phyloP scores from a whole-genome alignment of 2,888 invertebrate species.

The Schizotus pectinicornis region DNA sequence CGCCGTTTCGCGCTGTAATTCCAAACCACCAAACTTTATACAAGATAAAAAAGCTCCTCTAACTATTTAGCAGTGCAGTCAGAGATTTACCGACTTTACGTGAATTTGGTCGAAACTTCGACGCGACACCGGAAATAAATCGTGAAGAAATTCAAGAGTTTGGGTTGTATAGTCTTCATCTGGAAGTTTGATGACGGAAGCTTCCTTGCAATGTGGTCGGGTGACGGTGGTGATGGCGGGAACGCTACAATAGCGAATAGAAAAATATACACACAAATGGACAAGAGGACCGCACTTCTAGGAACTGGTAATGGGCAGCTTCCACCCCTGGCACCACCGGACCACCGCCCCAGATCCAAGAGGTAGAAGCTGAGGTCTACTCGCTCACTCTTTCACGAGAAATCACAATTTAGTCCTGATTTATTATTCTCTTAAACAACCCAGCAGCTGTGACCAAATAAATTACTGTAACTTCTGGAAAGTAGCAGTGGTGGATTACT shows the following conservation, averaged over 20 bases:
- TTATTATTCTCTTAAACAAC: too few species aligned
- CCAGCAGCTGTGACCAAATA: too few species aligned
- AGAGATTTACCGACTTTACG: slow-evolving; percentile 7
- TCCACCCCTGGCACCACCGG: neutral
- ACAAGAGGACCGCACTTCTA: slow-evolving; percentile 18
- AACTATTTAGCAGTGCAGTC: neutral
- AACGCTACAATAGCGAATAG: slow-evolving; percentile 1
- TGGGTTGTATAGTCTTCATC: too few species aligned
- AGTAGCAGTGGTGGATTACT: too few species aligned
- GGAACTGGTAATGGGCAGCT: slow-evolving; percentile 15
- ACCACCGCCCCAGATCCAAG: neutral
- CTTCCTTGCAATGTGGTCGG: too few species aligned
- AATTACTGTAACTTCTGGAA: too few species aligned
- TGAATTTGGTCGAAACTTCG: neutral
- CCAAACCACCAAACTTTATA: slow-evolving; percentile 3
- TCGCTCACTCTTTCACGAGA: too few species aligned
- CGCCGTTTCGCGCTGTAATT: slow-evolving; percentile 2
- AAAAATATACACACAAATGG: slow-evolving; percentile 6
- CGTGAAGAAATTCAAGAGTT: too few species aligned
- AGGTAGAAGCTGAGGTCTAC: too few species aligned
- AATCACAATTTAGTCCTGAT: too few species aligned
- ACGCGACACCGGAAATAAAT: neutral
- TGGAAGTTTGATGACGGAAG: too few species aligned
- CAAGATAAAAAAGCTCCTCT: slow-evolving; percentile 1
- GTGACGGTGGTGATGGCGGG: too few species aligned